Evolutionary conservation across 2,113 vertebrate genomes (phyloP), one percentile per base, ranked within the genome.

Genomic region (Rhabdornis inornatus): DNA sequence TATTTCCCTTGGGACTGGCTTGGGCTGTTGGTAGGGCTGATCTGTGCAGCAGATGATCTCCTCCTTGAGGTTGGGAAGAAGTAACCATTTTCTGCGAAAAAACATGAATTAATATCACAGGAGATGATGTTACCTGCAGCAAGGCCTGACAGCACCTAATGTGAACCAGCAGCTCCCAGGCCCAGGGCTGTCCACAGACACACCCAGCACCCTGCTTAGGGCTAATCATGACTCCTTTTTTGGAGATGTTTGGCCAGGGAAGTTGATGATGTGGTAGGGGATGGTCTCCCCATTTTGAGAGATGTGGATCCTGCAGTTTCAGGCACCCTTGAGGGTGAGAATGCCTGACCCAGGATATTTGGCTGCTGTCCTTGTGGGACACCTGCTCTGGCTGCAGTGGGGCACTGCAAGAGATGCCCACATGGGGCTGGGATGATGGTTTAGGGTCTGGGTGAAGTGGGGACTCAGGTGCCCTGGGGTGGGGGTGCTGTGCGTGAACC

Each of bases 21-120:
- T 0, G 1, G 21, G 31, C 42, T 77, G 15, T 33, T 53, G 33
- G 45, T 60, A 31, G 61, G 64, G 10, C 33, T 4, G 28, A 33
- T 84, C 75, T 80, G 57, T 80, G 80, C 69, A 86, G 80, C 89
- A 82, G 75, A 82, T 93, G 66, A 79, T 70, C 53, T 94, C 52
- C n/a, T 94, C 49, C 11, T 5, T 3, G 13, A 76, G 24, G 9
- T 1, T 89, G 56, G 45, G 69, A 88, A 82, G 55, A 81, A 72
- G 42, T 59, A 92, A 91, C 49, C 14, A 4, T 95, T 72, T 90
- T 77, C 69, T 89, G 30, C 59, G 74, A 87, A 81, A 92, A 81
- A 79, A 40, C 18, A 18, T 35, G 56, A 90, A 76, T 92, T 75
- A 89, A 56, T 83, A 85, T 56, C 63, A 56, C 45, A 31, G n/a